Evolutionary conservation across 2,888 invertebrate species (phyloP).

Genomic region (Lepetodrilus schrolli): DNA sequence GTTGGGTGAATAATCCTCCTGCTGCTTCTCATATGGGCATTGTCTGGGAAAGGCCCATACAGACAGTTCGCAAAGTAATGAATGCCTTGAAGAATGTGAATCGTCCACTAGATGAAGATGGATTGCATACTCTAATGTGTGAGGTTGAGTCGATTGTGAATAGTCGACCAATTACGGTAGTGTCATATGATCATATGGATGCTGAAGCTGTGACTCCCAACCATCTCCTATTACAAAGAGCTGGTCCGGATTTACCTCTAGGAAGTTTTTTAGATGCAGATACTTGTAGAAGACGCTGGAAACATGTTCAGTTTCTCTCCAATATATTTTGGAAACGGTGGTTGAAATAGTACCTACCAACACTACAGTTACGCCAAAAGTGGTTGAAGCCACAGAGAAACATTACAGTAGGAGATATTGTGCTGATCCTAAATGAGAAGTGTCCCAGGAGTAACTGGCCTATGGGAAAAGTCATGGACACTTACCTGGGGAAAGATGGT

Average conservation of each 20-base stretch:
- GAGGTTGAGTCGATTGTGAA: constrained; percentile 31
- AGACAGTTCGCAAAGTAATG: not conserved
- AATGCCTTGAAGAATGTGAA: not conserved
- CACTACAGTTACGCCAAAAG: constrained; percentile 21
- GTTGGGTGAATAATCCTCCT: not conserved
- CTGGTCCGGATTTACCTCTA: not conserved
- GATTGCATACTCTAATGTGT: constrained; percentile 27
- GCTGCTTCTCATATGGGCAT: not conserved
- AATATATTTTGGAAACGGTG: constrained; percentile 19
- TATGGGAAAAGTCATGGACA: not conserved
- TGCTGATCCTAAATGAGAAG: not conserved
- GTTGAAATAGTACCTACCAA: not conserved
- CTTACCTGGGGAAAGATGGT: not conserved
- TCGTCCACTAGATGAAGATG: not conserved
- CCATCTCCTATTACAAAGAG: constrained; percentile 20
- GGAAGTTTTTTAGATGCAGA: not conserved
- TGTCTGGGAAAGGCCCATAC: not conserved
- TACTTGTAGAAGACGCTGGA: constrained; percentile 13
- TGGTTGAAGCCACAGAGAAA: not conserved
- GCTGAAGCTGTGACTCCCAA: constrained; percentile 22
- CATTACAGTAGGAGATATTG: constrained; percentile 11
- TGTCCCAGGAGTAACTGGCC: constrained; percentile 20
- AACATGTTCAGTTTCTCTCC: constrained; percentile 25
- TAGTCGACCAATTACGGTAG: constrained; percentile 3
- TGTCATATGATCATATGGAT: constrained; percentile 26